Conservation (phyloP, 1,140 invertebrate species). For the Rhopalosiphum padi region DNA sequence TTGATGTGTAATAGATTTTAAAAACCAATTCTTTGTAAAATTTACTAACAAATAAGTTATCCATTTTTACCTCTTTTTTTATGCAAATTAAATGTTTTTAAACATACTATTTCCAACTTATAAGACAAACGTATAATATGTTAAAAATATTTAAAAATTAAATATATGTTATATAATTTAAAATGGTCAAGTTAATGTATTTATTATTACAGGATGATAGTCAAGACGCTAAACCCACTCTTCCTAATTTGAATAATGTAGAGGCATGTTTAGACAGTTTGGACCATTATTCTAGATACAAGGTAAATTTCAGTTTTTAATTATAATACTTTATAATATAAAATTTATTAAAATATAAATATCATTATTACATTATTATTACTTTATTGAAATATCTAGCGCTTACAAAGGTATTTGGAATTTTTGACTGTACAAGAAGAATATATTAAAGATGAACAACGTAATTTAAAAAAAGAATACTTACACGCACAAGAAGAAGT, state of each 20-base stretch:
- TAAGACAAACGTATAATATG: too few relatives aligned
- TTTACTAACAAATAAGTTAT: background rate
- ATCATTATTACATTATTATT: background rate
- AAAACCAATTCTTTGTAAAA: background rate
- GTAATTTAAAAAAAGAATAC: constrained; percentile 97
- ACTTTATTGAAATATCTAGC: constrained; percentile 68
- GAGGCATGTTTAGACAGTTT: constrained; percentile 49
- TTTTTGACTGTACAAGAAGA: constrained; percentile 97
- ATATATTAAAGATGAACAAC: constrained; percentile 98
- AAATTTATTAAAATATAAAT: constrained; percentile 65
- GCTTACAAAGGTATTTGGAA: constrained; percentile 93
- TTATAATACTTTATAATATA: constrained; percentile 76
- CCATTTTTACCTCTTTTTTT: background rate
- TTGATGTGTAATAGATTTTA: background rate
- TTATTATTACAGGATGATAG: constrained; percentile 66
- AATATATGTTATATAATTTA: background rate
- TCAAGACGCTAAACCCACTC: constrained; percentile 68
- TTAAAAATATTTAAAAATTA: too few relatives aligned
- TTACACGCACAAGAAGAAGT: constrained; percentile 97
- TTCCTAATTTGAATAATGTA: constrained; percentile 59
- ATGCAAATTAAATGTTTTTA: too few relatives aligned
- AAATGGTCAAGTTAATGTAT: background rate
- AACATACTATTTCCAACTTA: background rate
- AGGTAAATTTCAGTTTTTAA: constrained; percentile 86
- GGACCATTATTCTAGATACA: constrained; percentile 65